These are phyloP conservation scores for Beroe ovata DNA, from an alignment of 37 sponge, comb jelly and placozoan species.

Conservation along the genomic window DNA sequence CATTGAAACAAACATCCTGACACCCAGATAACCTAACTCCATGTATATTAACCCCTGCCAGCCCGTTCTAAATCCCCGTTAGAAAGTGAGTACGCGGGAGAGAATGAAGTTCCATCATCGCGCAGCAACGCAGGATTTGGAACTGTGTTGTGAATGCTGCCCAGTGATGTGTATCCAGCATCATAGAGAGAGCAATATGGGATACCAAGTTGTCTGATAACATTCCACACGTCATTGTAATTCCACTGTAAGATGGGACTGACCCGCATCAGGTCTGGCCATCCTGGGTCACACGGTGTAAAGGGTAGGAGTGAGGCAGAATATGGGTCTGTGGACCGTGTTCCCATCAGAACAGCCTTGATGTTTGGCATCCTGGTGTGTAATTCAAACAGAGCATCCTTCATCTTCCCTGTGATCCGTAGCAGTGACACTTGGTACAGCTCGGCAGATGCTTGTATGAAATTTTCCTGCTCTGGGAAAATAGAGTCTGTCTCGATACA, in stretches of 20 bases:
- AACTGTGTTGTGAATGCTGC: conserved; percentile 73
- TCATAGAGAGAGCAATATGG: conserved; percentile 92
- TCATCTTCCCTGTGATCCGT: conserved; percentile 67
- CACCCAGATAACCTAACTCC: too few relatives aligned
- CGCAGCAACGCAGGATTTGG: conserved; percentile 80
- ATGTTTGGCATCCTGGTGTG: conserved; percentile 73
- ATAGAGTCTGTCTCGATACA: conserved; percentile 70
- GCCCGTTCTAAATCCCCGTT: conserved; percentile 81
- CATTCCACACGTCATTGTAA: conserved; percentile 85
- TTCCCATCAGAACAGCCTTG: conserved; percentile 90
- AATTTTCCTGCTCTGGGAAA: conserved; percentile 81
- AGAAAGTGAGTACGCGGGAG: conserved; percentile 81
- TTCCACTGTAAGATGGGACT: conserved; percentile 86
- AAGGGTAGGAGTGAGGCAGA: conserved; percentile 72
- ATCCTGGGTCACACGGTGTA: conserved; percentile 75
- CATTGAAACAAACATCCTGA: too few relatives aligned
- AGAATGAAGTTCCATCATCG: conserved; percentile 67
- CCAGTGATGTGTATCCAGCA: conserved; percentile 86
- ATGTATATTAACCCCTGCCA: conserved; percentile 77
- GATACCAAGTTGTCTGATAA: conserved; percentile 72
- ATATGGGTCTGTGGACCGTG: conserved; percentile 83
- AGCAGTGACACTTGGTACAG: conserved; percentile 72
- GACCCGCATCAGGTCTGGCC: conserved; percentile 91
- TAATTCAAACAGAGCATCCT: conserved; percentile 71
- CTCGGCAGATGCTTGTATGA: conserved; percentile 64